Evolutionary conservation across 2,888 invertebrate species (phyloP), one percentile per base, ranked within the genome.

Genomic region (Agrochola lychnidis): DNA sequence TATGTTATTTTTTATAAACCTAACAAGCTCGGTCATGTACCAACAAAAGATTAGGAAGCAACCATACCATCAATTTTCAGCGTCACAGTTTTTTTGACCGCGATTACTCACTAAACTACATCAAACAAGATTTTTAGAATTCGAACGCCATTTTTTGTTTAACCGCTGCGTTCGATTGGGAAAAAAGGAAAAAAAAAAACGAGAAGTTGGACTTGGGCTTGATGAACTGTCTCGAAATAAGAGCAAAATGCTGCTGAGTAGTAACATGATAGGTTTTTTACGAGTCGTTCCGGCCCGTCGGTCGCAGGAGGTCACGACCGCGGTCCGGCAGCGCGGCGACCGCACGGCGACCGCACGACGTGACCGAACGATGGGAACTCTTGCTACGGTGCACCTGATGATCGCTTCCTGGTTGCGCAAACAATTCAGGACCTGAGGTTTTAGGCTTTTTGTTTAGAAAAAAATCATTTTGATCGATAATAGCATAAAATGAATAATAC

Each of bases 191-290:
- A 76, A 72, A 79, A 30, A 79, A 30, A 4, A 30, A 30, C 7
- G 25, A 30, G 30, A 19, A 19, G 10, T 61, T 19, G 42, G 87
- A 81, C 78, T 83, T 73, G 73, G 90, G 91, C 90, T 92, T 92
- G 92, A 92, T 92, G 92, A 93, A 92, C 92, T 92, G 90, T 93
- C 90, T 91, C 87, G 79, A 90, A 91, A 93, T 92, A 92, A 93
- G 89, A 94, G 92, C 92, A 92, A 94, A 91, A 91, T 83, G 79
- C 86, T 85, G 86, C 85, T 88, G 88, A 91, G 90, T 90, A 90
- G 94, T 94, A 95, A 95, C 93, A 91, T 88, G 94, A 94, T 94
- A 93, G 86, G 89, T 93, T 92, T 92, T 92, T 92, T 92, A 89
- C 82, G 82, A 89, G 84, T 87, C 90, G 94, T 94, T 93, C 93